A percentile compares a stretch with the other conserved stretches of the same genome.
These are phyloP conservation scores for Drosophila pectinifera DNA, from an alignment of 1,140 invertebrate genomes.

Conservation along the genomic window DNA sequence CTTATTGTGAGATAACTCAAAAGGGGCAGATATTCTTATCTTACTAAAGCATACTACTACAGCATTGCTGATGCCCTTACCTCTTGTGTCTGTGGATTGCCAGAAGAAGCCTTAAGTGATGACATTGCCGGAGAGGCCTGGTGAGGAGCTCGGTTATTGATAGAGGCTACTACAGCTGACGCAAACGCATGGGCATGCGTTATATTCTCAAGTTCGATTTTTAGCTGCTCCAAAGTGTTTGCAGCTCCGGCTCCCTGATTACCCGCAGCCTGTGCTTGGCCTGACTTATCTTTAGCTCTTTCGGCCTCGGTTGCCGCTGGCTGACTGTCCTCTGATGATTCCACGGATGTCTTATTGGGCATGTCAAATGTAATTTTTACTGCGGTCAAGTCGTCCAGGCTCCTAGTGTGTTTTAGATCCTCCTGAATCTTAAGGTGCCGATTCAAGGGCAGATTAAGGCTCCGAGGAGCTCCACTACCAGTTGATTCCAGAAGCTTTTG, in stretches of 20 bases:
- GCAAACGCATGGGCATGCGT: conserved; percentile 85
- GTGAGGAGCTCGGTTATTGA: conserved; percentile 56
- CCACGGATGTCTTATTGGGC: conserved; percentile 51
- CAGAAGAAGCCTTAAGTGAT: conserved; percentile 55
- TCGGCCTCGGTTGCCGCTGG: conserved; percentile 32
- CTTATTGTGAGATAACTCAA: not conserved
- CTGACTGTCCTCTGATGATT: conserved; percentile 10
- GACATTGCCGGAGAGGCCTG: conserved; percentile 66
- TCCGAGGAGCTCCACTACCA: conserved; percentile 53
- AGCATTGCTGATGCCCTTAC: conserved; percentile 20
- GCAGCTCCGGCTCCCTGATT: conserved; percentile 81
- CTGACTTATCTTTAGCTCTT: conserved; percentile 57
- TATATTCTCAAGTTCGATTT: conserved; percentile 86
- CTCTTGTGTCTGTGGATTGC: conserved; percentile 57
- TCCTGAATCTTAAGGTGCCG: conserved; percentile 65
- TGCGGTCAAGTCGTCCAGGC: conserved; percentile 68
- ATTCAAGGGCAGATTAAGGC: conserved; percentile 69
- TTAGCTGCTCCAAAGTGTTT: conserved; percentile 86
- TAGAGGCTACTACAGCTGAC: conserved; percentile 75
- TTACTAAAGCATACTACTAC: no score
- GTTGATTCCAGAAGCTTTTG: conserved; percentile 67
- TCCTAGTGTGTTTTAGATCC: conserved; percentile 68
- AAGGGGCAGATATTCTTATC: not conserved
- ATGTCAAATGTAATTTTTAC: conserved; percentile 78
- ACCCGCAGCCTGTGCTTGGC: conserved; percentile 33